phyloP scores from a whole-genome alignment of 2,797 vertebrate genomes.

The Podarcis lilfordi region DNA sequence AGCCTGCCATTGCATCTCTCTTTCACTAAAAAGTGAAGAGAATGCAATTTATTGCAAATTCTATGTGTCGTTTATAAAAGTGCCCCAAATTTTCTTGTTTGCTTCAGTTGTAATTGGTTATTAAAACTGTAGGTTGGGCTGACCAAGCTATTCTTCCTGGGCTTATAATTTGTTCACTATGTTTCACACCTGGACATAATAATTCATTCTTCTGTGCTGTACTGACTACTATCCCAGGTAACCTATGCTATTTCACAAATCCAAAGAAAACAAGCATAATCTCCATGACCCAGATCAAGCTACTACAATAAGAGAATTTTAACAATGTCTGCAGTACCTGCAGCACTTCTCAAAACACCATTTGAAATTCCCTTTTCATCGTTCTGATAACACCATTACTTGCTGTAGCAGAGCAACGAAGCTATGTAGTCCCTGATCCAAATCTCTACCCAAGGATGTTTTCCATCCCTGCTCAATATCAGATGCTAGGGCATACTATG shows the following conservation, averaged over 20 bases:
- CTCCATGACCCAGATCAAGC: not conserved
- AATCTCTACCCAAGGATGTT: not conserved
- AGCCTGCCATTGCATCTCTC: not conserved
- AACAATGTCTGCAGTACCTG: not conserved
- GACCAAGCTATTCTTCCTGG: not conserved
- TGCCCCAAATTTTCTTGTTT: not conserved
- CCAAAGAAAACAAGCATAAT: not conserved
- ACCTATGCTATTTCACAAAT: not conserved
- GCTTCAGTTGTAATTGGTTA: not conserved
- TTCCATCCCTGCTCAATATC: not conserved
- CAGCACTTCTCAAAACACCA: not conserved
- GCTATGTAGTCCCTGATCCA: not conserved
- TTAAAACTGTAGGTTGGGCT: not conserved
- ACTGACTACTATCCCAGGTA: not conserved
- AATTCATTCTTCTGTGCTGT: conserved; percentile 11
- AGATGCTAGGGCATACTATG: not conserved
- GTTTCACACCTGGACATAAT: conserved; percentile 1
- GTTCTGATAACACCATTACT: not conserved
- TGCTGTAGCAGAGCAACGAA: not conserved
- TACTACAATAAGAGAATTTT: not conserved
- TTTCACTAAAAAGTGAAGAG: not conserved
- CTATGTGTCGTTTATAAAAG: not conserved
- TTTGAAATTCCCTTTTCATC: not conserved
- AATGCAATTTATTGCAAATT: not conserved
- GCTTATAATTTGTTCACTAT: not conserved